Conservation (phyloP, 2,797 vertebrate species). For the Onychomys arenicola region DNA sequence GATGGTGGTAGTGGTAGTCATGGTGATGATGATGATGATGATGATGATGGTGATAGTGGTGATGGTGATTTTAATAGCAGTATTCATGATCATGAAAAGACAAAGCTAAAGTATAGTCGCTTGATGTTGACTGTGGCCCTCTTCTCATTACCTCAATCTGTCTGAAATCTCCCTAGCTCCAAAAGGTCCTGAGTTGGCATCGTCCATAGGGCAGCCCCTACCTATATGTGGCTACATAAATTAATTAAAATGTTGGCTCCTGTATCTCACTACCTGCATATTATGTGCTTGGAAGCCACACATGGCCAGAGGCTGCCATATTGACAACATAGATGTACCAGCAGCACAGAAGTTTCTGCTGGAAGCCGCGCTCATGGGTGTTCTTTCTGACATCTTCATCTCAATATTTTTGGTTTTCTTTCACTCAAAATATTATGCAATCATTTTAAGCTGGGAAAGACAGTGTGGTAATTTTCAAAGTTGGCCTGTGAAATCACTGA, state of each 20-base stretch:
- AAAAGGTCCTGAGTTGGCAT: background rate
- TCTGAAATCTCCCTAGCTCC: background rate
- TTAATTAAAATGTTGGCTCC: background rate
- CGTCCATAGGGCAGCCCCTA: background rate
- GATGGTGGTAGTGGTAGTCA: too few relatives aligned
- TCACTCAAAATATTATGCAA: background rate
- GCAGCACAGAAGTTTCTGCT: background rate
- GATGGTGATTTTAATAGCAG: background rate
- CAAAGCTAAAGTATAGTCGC: background rate
- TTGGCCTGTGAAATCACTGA: background rate
- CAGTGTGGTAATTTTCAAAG: background rate
- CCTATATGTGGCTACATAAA: background rate
- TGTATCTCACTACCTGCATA: background rate
- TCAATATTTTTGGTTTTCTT: background rate
- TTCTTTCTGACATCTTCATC: background rate
- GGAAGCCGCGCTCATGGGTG: background rate
- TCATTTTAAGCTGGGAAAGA: conserved; percentile 1
- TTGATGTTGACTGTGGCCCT: background rate
- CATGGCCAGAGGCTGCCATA: background rate
- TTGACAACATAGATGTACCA: rapidly evolving
- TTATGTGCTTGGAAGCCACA: background rate
- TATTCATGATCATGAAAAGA: background rate
- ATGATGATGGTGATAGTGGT: background rate
- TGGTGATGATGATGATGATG: background rate
- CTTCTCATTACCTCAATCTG: background rate